Base-by-base conservation (phyloP, 2,888 invertebrate genomes). In the Eutolmus rufibarbis region DNA sequence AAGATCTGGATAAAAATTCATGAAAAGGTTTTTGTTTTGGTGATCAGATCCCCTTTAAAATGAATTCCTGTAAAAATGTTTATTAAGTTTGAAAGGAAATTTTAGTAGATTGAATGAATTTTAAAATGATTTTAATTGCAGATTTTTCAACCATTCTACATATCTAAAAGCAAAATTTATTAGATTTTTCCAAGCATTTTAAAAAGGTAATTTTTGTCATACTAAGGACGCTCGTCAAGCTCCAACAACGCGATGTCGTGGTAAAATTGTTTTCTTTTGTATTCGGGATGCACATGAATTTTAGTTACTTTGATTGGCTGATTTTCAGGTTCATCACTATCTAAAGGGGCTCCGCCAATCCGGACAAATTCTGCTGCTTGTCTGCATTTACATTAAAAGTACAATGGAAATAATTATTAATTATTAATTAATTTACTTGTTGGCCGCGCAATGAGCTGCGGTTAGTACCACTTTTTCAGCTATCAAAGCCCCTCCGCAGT, bases 401-500 rank as follows among this genome's bases (percentile, higher is more conserved):
- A 43, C 0, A 40, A 23, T 40, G 3, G 37, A 78, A 28, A 12
- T 43, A 43, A 43, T 43, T 43, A 40, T 78, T 40, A 40, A 40
- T 40, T 12, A 12, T 1, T 28, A 28, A 28, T 28, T 78, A n/a
- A 40, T 34, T 84, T 37, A 84, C 43, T 7, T 37, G 1, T 74
- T 37, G 12, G 16, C 89, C 0, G 90, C 90, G 81, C 92, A 93
- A 86, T 92, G 92, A 7, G 85, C 88, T 12, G 89, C 89, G 88
- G 93, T 92, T 14, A 93, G 66, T n/a, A 93, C 90, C 8, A 91
- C 88, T 66, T 89, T 90, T 66, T 91, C 91, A 0, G 91, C 91
- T 0, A 93, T 87, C 51, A 93, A 88, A 7, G 92, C 92, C 2
- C 93, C 93, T 3, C 93, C 93, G 88, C 93, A 93, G 7, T 91